phyloP scores from a whole-genome alignment of 2,797 vertebrate genomes.

The Melanotaenia nigrans region DNA sequence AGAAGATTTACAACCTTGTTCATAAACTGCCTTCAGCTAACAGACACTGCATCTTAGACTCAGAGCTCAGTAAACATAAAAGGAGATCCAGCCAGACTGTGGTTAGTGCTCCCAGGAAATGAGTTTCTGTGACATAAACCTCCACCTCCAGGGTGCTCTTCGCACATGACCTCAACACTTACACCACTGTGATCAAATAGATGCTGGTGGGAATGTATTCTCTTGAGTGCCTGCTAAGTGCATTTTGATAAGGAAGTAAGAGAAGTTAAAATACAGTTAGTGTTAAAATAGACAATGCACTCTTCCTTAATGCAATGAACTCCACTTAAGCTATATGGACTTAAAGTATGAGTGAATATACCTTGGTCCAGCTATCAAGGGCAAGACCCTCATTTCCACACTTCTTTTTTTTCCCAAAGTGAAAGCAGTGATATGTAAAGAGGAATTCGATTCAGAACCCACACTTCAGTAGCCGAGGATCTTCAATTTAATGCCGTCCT shows the following conservation, averaged over 20 bases:
- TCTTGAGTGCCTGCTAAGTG: conserved; percentile 79
- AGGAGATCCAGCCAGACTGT: conserved; percentile 31
- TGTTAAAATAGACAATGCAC: conserved; percentile 70
- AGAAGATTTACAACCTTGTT: not conserved
- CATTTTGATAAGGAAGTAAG: conserved; percentile 79
- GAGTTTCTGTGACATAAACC: conserved; percentile 60
- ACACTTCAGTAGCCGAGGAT: conserved; percentile 61
- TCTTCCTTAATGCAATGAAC: conserved; percentile 71
- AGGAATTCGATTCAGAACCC: conserved; percentile 58
- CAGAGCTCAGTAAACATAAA: conserved; percentile 19
- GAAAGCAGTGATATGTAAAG: conserved; percentile 58
- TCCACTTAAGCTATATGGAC: conserved; percentile 66
- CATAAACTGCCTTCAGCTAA: conserved; percentile 35
- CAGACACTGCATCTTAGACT: conserved; percentile 14
- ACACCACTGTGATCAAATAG: conserved; percentile 71
- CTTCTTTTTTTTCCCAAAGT: conserved; percentile 51
- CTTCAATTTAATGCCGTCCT: conserved; percentile 76
- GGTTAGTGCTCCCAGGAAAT: conserved; percentile 36
- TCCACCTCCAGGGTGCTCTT: conserved; percentile 53
- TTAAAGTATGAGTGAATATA: conserved; percentile 48
- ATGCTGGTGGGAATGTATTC: conserved; percentile 66
- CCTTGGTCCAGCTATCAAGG: conserved; percentile 33
- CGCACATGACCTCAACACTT: conserved; percentile 69
- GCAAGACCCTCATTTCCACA: conserved; percentile 44
- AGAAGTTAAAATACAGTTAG: conserved; percentile 78